Percentiles rank a stretch among this genome's conserved stretches.
phyloP scores from a whole-genome alignment of 2,113 vertebrate species.

The Phocoena sinus region DNA sequence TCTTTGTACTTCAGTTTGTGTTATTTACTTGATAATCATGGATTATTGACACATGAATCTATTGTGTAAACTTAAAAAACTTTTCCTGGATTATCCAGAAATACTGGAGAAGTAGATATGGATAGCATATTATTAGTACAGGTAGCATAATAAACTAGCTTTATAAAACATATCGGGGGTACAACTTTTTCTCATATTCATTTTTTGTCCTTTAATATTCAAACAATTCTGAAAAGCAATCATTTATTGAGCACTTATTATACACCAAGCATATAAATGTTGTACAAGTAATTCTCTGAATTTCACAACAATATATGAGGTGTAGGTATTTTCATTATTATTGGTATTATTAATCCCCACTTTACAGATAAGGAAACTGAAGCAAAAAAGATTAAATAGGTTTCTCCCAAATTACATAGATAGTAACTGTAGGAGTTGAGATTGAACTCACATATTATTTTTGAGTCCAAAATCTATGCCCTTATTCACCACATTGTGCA shows the following conservation, averaged over 20 bases:
- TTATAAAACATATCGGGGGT: background rate
- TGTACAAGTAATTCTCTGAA: background rate
- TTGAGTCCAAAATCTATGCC: background rate
- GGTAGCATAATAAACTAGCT: background rate
- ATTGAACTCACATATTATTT: background rate
- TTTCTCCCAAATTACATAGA: background rate
- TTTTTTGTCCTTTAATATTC: background rate
- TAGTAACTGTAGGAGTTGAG: background rate
- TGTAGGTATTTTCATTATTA: background rate
- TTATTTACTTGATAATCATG: conserved; percentile 67
- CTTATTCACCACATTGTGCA: background rate
- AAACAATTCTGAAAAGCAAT: background rate
- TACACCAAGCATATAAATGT: background rate
- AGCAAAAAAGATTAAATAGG: background rate
- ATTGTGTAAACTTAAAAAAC: conserved; percentile 54
- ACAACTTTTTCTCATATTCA: background rate
- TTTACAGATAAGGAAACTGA: background rate
- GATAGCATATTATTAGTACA: conserved; percentile 67
- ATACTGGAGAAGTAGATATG: conserved; percentile 69
- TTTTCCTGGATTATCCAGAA: conserved; percentile 79
- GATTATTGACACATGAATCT: conserved; percentile 74
- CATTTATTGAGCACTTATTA: background rate
- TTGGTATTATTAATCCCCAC: background rate
- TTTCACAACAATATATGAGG: background rate
- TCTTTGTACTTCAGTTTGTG: conserved; percentile 37